These are phyloP conservation scores for Malthinus seriepunctatus DNA, from an alignment of 2,888 invertebrate species.

Conservation along the genomic window DNA sequence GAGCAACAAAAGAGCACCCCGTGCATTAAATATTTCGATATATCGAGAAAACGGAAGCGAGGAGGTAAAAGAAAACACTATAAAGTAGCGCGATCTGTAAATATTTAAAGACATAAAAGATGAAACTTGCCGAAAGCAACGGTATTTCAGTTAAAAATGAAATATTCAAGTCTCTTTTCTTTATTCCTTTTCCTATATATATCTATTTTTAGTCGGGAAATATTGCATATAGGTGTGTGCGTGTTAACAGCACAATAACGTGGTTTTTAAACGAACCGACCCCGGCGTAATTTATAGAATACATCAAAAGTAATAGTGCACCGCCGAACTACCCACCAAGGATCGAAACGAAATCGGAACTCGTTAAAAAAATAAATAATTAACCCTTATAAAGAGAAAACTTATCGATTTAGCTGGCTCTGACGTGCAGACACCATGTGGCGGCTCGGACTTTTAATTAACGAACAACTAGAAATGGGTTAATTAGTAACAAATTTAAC, in stretches of 20 bases:
- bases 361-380: too few relatives aligned
- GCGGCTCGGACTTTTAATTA: conserved; percentile 17
- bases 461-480: conserved; percentile 15
- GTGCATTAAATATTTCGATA: conserved; percentile 16
- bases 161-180: conserved; percentile 17
- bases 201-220: conserved; percentile 14
- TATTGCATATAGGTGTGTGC: conserved; percentile 18
- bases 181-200: conserved; percentile 5
- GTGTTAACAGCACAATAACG: conserved; percentile 7
- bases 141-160: conserved; percentile 17
- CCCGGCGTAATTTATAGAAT: conserved; percentile 7
- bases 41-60: conserved; percentile 10
- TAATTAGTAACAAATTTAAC: conserved; percentile 6
- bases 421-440: too few relatives aligned
- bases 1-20: neutral
- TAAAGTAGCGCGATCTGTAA: conserved; percentile 21
- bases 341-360: too few relatives aligned
- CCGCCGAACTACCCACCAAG: too few relatives aligned
- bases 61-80: conserved; percentile 21
- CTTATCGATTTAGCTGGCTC: too few relatives aligned
- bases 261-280: neutral
- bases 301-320: conserved; percentile 4
- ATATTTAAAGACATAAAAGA: conserved; percentile 24
- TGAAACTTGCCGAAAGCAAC: conserved; percentile 23
- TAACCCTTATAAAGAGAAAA: too few relatives aligned